A percentile compares a stretch with the other conserved stretches of the same genome.
phyloP scores from a whole-genome alignment of 1,140 invertebrate genomes.

The Drosophila equinoxialis region DNA sequence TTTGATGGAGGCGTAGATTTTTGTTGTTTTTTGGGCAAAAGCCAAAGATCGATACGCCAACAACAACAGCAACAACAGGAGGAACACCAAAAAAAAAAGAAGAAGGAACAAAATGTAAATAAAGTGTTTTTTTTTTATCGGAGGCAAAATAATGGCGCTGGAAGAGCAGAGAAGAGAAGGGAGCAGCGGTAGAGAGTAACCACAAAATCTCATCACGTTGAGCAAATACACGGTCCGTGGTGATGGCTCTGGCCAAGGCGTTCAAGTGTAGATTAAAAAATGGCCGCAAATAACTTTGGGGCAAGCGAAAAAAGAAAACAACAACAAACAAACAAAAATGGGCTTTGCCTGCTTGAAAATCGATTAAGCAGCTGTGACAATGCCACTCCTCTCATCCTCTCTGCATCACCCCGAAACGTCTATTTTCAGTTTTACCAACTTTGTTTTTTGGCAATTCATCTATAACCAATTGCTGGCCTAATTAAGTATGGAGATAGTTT shows the following conservation, averaged over 20 bases:
- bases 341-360: slow-evolving; percentile 55
- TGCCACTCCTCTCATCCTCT: slow-evolving; percentile 34
- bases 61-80: slow-evolving; percentile 18
- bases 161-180: too few relatives aligned
- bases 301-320: slow-evolving; percentile 11
- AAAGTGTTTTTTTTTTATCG: slow-evolving; percentile 41
- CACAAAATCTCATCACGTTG: slow-evolving; percentile 80
- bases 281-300: slow-evolving; percentile 72
- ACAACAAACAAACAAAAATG: slow-evolving; percentile 7
- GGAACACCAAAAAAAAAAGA: background rate
- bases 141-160: background rate
- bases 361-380: slow-evolving; percentile 64
- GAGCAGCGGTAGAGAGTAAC: slow-evolving; percentile 23
- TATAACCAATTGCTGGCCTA: slow-evolving; percentile 66
- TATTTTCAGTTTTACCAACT: background rate
- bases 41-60: slow-evolving; percentile 66
- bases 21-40: slow-evolving; percentile 30
- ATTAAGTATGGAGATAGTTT: slow-evolving; percentile 51
- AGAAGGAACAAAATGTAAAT: slow-evolving; percentile 67
- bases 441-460: slow-evolving; percentile 51
- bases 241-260: slow-evolving; percentile 44
- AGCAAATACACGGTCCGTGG: slow-evolving; percentile 69
- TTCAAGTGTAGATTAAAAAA: slow-evolving; percentile 80
- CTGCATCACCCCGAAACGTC: slow-evolving; percentile 33
- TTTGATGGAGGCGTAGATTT: slow-evolving; percentile 33